These are phyloP conservation scores for Betta splendens DNA, from an alignment of 2,797 vertebrate genomes.

Conservation along the genomic window DNA sequence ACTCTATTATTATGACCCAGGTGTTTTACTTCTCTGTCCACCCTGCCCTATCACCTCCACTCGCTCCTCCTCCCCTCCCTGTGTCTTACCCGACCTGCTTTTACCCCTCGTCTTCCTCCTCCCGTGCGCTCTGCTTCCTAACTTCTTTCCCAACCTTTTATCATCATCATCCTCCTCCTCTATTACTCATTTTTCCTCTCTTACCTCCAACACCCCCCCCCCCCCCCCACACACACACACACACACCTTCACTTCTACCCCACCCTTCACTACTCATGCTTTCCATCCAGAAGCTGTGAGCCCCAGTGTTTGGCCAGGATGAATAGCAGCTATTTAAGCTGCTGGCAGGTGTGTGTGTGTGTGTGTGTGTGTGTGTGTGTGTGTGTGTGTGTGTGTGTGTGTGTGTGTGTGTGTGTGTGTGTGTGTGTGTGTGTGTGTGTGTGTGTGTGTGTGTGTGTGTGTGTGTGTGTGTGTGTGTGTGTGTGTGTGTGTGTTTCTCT, in stretches of 20 bases:
- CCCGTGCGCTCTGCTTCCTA: not conserved
- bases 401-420: constrained; percentile 16
- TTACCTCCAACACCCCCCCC: constrained; percentile 17
- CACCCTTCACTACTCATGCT: constrained; percentile 28
- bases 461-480: constrained; percentile 46
- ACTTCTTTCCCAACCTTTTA: constrained; percentile 19
- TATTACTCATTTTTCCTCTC: constrained; percentile 28
- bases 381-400: constrained; percentile 21
- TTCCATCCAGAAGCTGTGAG: constrained; percentile 49
- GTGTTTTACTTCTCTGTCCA: constrained; percentile 22
- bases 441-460: constrained; percentile 3
- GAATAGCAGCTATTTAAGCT: constrained; percentile 74
- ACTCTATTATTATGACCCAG: constrained; percentile 44
- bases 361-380: constrained; percentile 29
- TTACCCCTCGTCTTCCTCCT: not conserved
- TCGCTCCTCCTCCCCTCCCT: not conserved
- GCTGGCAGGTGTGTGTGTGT: constrained; percentile 66
- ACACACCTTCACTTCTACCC: not conserved
- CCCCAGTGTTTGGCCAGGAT: constrained; percentile 64
- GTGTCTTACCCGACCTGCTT: constrained; percentile 9
- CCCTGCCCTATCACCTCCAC: constrained; percentile 3
- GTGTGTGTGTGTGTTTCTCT: constrained; percentile 18
- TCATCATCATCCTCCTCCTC: constrained; percentile 38
- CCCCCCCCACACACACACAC: too few species aligned
- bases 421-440: constrained; percentile 6